These are phyloP conservation scores for Ciconia nigra DNA, from an alignment of 2,797 vertebrate species.

Conservation along the genomic window DNA sequence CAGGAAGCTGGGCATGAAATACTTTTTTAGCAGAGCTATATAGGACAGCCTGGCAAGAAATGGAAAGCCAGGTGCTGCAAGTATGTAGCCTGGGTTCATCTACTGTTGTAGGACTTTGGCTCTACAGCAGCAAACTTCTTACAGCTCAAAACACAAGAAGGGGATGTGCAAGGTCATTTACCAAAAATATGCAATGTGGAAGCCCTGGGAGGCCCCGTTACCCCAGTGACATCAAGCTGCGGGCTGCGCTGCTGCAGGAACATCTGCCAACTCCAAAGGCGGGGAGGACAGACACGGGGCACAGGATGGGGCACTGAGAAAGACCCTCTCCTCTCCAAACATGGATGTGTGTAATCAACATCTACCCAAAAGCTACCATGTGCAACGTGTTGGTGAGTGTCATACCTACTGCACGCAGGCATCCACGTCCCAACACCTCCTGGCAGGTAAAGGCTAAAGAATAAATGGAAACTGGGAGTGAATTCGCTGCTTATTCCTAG, in stretches of 20 bases:
- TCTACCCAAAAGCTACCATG: not conserved
- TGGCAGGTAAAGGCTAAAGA: not conserved
- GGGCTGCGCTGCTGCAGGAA: not conserved
- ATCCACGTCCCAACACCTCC: not conserved
- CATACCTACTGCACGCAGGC: not conserved
- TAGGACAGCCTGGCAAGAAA: not conserved
- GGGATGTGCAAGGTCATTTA: not conserved
- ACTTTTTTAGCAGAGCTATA: slow-evolving; percentile 16
- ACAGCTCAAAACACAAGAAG: not conserved
- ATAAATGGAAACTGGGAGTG: not conserved
- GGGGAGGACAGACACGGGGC: not conserved
- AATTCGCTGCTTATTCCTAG: not conserved
- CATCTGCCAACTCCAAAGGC: not conserved
- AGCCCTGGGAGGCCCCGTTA: not conserved
- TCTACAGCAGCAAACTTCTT: not conserved
- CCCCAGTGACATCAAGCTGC: not conserved
- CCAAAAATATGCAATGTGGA: not conserved
- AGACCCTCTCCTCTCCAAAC: not conserved
- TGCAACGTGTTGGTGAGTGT: not conserved
- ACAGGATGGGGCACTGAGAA: not conserved
- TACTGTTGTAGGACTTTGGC: not conserved
- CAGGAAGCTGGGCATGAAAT: not conserved
- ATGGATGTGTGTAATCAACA: not conserved
- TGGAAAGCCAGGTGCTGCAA: not conserved
- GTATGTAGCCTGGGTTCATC: not conserved